These are phyloP conservation scores for Sericinus montela DNA, from an alignment of 2,888 invertebrate species.

Conservation along the genomic window DNA sequence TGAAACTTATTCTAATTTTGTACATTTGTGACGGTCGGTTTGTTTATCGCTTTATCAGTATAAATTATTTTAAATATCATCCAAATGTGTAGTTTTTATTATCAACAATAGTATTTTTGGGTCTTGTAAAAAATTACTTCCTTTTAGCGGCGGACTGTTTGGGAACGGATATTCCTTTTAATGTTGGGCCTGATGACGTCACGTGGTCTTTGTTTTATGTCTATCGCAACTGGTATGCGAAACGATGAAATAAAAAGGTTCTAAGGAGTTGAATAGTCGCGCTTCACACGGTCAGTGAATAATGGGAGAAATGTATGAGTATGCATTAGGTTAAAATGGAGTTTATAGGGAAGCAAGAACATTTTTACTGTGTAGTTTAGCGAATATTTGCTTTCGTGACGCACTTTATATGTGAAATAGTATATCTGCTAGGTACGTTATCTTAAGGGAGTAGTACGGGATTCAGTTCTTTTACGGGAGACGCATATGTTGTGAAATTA, in stretches of 20 bases:
- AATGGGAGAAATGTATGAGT: too few species aligned
- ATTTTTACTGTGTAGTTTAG: too few species aligned
- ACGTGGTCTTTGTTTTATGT: constrained; percentile 4
- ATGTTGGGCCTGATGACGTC: constrained; percentile 4
- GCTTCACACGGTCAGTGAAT: background rate
- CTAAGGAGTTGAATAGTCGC: background rate
- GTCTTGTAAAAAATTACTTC: constrained; percentile 6
- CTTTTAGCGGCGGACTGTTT: background rate
- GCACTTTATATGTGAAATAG: too few species aligned
- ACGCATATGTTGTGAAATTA: too few species aligned
- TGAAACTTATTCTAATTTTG: constrained; percentile 12
- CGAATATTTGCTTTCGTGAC: background rate
- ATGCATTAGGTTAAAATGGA: too few species aligned
- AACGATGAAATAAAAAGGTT: constrained; percentile 3
- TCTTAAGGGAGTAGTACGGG: too few species aligned
- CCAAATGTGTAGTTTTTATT: constrained; percentile 3
- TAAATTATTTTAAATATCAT: constrained; percentile 11
- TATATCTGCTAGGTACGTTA: too few species aligned
- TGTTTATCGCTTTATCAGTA: constrained; percentile 17
- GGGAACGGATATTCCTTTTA: background rate
- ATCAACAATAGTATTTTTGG: background rate
- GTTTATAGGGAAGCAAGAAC: too few species aligned
- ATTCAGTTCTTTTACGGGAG: too few species aligned
- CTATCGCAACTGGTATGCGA: constrained; percentile 4
- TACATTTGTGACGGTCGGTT: constrained; percentile 14